Percentiles rank a stretch among this genome's conserved stretches.
phyloP scores from a whole-genome alignment of 2,113 vertebrate species.

The Campylorhamphus procurvoides region DNA sequence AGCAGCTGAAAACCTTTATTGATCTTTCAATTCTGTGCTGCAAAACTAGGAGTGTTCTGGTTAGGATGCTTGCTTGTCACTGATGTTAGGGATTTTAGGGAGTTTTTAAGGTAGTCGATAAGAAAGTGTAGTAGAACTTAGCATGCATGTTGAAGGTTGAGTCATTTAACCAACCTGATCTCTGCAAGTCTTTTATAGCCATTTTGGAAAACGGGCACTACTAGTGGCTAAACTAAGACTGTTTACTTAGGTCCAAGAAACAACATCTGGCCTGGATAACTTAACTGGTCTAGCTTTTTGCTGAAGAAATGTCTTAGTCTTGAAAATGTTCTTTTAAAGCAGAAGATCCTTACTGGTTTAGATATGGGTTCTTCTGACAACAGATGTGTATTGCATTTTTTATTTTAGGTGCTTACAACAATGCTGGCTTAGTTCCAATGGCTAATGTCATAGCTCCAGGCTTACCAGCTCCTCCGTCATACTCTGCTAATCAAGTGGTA shows the following conservation, averaged over 20 bases:
- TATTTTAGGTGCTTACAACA: slow-evolving; percentile 94
- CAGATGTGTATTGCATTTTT: not conserved
- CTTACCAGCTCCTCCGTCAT: slow-evolving; percentile 87
- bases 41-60: not conserved
- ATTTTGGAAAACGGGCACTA: not conserved
- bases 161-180: not conserved
- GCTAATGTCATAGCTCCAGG: slow-evolving; percentile 90
- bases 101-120: not conserved
- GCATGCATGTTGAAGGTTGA: not conserved
- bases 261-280: not conserved
- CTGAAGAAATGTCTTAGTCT: not conserved
- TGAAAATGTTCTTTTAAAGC: not conserved
- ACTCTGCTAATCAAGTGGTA: slow-evolving; percentile 82
- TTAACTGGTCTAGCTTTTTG: not conserved
- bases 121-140: not conserved
- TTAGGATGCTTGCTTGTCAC: not conserved
- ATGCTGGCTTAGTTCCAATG: slow-evolving; percentile 90
- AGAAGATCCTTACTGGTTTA: not conserved
- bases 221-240: not conserved
- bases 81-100: not conserved
- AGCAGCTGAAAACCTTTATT: not conserved
- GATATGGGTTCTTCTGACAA: not conserved
- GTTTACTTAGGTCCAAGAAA: not conserved
- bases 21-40: not conserved
- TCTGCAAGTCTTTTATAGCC: not conserved